Evolutionary conservation across 1,140 invertebrate species (phyloP), one percentile per base, ranked within the genome.

Genomic region (Sitophilus oryzae): DNA sequence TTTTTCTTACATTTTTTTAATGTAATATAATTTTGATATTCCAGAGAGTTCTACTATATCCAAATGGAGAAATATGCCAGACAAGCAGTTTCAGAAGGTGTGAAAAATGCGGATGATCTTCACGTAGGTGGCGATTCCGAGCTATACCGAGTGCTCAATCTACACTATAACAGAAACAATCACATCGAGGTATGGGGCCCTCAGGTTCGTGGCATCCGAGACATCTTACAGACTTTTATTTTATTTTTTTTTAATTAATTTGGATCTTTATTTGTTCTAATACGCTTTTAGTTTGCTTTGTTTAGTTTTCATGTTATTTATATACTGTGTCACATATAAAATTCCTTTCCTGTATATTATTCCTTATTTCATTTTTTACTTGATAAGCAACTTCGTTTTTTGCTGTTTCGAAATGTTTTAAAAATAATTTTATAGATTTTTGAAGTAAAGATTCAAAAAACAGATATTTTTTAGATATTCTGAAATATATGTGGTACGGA

Each of bases 1-100:
- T 21, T 36, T 15, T 37, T n/a, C n/a, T n/a, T n/a, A n/a, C n/a
- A n/a, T n/a, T n/a, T n/a, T n/a, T n/a, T n/a, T n/a, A n/a, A n/a
- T 5, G 25, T 23, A 23, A 46, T 11, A 30, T 16, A 16, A 30
- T 37, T 50, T 50, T 51, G 66, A 67, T 56, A 68, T 84, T 87
- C 38, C 85, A 99, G 96, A 75, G 96, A 99, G 79, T 99, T 99
- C 80, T 99, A 96, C 81, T 99, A 99, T 79, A 99, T 98, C 71
- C 96, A 99, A 80, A 99, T 99, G 95, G 97, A 99, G 79, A 99
- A 99, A 76, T 98, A 96, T 77, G 95, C 96, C 48, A 82, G 96
- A 64, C 94, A 98, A 76, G 91, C 94, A 22, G 84, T 99, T 61
- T 93, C 91, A 59, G 96, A 99, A 78, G 96, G 96, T 42, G 81